Percentiles rank a stretch among this genome's conserved stretches.
Evolutionary conservation across 2,797 vertebrate genomes (phyloP).

Genomic region (Sorex maritimensis): DNA sequence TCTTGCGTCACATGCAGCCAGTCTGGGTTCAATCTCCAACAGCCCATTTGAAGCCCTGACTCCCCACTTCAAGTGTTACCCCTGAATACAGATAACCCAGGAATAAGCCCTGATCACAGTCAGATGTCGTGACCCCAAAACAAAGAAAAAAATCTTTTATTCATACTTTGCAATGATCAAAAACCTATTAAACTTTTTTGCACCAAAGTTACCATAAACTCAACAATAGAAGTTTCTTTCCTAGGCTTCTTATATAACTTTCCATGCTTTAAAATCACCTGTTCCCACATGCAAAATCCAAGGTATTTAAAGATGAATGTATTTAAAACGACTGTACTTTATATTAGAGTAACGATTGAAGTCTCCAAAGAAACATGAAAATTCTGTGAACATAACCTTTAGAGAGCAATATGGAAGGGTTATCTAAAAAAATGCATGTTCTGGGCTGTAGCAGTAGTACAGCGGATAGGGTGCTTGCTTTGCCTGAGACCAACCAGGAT

Average conservation of each 20-base stretch:
- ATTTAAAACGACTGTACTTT: conserved; percentile 7
- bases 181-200: conserved; percentile 20
- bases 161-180: conserved; percentile 18
- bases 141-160: not conserved
- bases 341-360: conserved; percentile 37
- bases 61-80: too few species aligned
- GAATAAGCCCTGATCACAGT: conserved; percentile 4
- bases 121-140: not conserved
- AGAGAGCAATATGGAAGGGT: not conserved
- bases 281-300: conserved; percentile 37
- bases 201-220: not conserved
- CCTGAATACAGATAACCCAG: not conserved
- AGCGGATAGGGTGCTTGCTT: too few species aligned
- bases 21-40: not conserved
- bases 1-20: too few species aligned
- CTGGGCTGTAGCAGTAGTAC: not conserved
- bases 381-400: conserved; percentile 18
- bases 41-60: too few species aligned
- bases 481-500: too few species aligned
- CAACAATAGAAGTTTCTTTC: not conserved
- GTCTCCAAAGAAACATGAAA: conserved; percentile 25
- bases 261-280: conserved; percentile 19
- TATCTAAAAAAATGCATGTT: conserved; percentile 63
- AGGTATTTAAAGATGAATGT: not conserved
- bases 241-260: not conserved